Evolutionary conservation across 2,888 invertebrate genomes (phyloP), one percentile per base, ranked within the genome.

Genomic region (Drosophila pseudotalamancana): DNA sequence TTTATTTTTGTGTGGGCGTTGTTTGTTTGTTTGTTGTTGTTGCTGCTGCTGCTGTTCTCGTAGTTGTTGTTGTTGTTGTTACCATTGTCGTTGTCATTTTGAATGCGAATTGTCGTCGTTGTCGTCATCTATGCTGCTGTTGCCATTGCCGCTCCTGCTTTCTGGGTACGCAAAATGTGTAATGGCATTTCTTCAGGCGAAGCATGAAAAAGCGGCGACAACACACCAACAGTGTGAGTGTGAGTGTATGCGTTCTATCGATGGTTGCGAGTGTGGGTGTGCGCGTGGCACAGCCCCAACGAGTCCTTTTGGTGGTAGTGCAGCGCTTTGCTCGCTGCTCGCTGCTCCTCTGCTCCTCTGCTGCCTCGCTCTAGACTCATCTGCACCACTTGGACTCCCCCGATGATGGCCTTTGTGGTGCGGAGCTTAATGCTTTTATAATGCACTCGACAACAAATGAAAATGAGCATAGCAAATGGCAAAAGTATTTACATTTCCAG

Each of bases 171-270:
- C 86, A 81, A 85, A 81, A 82, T 82, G 86, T 82, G 83, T 79
- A 85, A 79, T 81, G 83, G 86, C 86, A 81, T 82, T 82, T 82
- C 81, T 77, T 82, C 81, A 82, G 86, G 61, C 86, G 69, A 57
- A 82, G 86, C 86, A 85, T 77, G 83, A 74, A 79, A 81, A 80
- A 80, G 69, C 63, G 65, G 69, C 63, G 65, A 57, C 54, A 55
- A 54, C 57, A 48, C 46, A 59, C 29, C 40, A 8, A 54, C 21
- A 56, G 42, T 31, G 55, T 32, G 18, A 29, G 45, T 55, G 40
- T 12, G 16, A 23, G 19, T 57, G 25, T 29, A 25, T 43, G 46
- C 8, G 37, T 29, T n/a, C n/a, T n/a, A n/a, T 27, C 11, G 9
- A 11, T 59, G 42, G 23, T 55, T 34, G 34, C 19, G 27, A 48